Evolutionary conservation across 2,113 vertebrate species (phyloP), one percentile per base, ranked within the genome.

Genomic region (Columbina picui): DNA sequence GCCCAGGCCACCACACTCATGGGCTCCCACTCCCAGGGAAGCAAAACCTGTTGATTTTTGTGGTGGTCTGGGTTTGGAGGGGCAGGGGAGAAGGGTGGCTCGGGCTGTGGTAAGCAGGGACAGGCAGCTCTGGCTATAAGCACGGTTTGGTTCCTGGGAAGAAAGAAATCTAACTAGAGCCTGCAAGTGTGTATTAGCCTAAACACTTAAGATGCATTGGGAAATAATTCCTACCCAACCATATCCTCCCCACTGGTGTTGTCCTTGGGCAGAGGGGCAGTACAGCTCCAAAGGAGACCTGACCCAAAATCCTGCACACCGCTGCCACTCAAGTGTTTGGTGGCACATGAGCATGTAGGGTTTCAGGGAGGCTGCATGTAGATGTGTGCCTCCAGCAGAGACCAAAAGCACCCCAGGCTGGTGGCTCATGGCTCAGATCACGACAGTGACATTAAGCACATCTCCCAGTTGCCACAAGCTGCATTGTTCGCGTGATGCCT

Each of bases 241-340:
- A 1, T 70, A 43, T 32, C 61, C n/a, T 60, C 45, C 57, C 85
- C 61, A 47, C 32, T 20, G 6, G 2, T 79, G 70, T 30, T 87
- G 41, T 10, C 70, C 9, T 0, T 7, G 21, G 9, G 45, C 74
- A 59, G 30, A 23, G 14, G 21, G 15, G 8, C 52, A 61, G 30
- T 19, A 39, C 36, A 67, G 61, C 14, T 9, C 47, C 38, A 30
- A 8, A 39, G 41, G 9, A 53, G 7, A 39, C 12, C 57, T 12
- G 32, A 19, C 36, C 34, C 88, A 69, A 27, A 14, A 10, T 18
- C 13, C 43, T 29, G 26, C 67, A 39, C 41, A 47, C 11, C 10
- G 1, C 32, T 41, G 49, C 50, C 27, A 34, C 0, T 0, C 13
- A 6, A 5, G 20, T 1, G 7, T 29, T 38, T 45, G 41, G 27